Base-by-base conservation (phyloP, 2,113 vertebrate species). In the Serranochromis macrocephalus region DNA sequence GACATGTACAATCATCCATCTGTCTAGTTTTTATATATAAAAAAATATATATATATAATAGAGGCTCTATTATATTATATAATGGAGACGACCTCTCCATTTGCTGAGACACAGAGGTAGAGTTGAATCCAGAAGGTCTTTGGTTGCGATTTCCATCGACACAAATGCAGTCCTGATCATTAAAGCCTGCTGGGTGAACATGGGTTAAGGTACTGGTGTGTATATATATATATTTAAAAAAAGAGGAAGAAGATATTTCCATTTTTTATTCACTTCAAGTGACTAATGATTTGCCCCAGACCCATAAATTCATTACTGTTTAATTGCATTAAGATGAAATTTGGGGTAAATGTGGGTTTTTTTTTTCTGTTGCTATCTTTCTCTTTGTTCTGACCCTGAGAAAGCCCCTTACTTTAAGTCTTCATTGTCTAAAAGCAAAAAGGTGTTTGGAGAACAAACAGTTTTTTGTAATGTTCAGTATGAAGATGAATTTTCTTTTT, bases 261-360 rank as follows among this genome's bases (percentile, higher is more conserved):
- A 26, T 63, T 16, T 78, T 26, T 71, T 47, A 12, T 80, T 71
- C 47, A 75, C 1, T 55, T 85, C 6, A 84, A 58, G 3, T 11
- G 16, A 9, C 4, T 33, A 4, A 63, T 78, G 13, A 82, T 58
- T 45, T 58, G 2, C 4, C 5, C 19, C 5, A 7, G 19, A 47
- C 3, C 12, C 58, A 58, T 63, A 11, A 85, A 47, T 7, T n/a
- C 82, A 16, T 47, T 4, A 63, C 21, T 14, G 9, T 55, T 31
- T 53, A 13, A 57, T n/a, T 49, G 13, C 21, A 55, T 66, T 3
- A n/a, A 81, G 54, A 33, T 21, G 53, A 73, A 45, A n/a, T 82
- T 49, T 33, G 11, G 40, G 31, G 9, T 31, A 51, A 45, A 47
- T 13, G 3, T 63, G 57, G 1, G 4, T 0, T 0, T 1, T 9